A percentile compares a stretch with the other conserved stretches of the same genome.
phyloP scores from a whole-genome alignment of 2,888 invertebrate genomes.

The Eugnorisma glareosa region DNA sequence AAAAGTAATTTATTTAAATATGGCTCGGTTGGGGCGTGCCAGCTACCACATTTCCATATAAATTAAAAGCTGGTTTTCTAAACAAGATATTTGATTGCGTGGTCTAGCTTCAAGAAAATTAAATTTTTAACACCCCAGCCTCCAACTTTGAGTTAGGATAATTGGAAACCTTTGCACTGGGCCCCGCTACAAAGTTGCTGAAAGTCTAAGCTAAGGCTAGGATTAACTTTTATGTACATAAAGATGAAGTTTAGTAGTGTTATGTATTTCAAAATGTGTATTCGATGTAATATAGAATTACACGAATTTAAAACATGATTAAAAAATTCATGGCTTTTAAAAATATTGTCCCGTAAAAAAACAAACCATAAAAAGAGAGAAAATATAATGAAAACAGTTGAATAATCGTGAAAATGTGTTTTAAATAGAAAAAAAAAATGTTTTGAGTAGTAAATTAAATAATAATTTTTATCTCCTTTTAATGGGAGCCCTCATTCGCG shows the following conservation, averaged over 20 bases:
- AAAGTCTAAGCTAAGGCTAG: constrained; percentile 27
- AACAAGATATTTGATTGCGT: constrained; percentile 82
- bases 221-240: constrained; percentile 12
- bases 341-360: not conserved
- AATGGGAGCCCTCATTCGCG: too few species aligned
- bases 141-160: constrained; percentile 50
- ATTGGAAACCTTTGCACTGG: constrained; percentile 52
- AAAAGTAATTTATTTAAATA: constrained; percentile 77
- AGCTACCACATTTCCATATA: constrained; percentile 84
- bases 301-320: not conserved
- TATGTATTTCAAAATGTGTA: not conserved
- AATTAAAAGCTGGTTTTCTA: constrained; percentile 83
- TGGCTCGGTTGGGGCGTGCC: constrained; percentile 67
- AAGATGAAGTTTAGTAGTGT: not conserved
- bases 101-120: constrained; percentile 66
- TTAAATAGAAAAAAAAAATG: not conserved
- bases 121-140: constrained; percentile 53
- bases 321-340: not conserved
- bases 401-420: not conserved
- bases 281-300: not conserved
- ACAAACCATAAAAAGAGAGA: too few species aligned
- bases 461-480: not conserved
- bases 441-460: not conserved
- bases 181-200: constrained; percentile 20
- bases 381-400: not conserved